phyloP scores from a whole-genome alignment of 1,140 invertebrate species.

The Drosophila trapezifrons region DNA sequence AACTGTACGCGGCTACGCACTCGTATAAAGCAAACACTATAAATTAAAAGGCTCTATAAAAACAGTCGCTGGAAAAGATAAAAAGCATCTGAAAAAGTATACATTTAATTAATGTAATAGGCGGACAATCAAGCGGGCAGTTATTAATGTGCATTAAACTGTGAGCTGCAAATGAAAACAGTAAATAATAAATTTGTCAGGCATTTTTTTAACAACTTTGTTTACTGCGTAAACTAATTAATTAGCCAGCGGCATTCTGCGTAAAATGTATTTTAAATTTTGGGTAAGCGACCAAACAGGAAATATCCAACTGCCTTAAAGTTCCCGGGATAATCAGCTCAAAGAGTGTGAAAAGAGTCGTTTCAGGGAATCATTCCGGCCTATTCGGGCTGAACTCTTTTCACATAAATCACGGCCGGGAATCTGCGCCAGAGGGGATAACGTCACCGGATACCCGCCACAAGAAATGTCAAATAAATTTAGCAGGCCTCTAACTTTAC shows the following conservation, averaged over 20 bases:
- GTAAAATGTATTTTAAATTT: slow-evolving; percentile 19
- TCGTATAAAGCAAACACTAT: not conserved
- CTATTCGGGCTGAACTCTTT: slow-evolving; percentile 59
- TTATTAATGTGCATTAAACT: slow-evolving; percentile 38
- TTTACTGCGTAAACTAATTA: slow-evolving; percentile 11
- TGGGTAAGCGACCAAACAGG: not conserved
- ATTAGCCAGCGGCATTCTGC: not conserved
- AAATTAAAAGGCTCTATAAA: slow-evolving; percentile 37
- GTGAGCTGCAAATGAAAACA: slow-evolving; percentile 6
- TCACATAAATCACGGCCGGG: slow-evolving; percentile 68
- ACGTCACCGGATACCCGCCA: slow-evolving; percentile 46
- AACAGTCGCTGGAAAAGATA: slow-evolving; percentile 37
- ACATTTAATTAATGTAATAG: slow-evolving; percentile 40
- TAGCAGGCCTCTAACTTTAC: slow-evolving; percentile 62
- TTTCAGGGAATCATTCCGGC: slow-evolving; percentile 13
- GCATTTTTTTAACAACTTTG: slow-evolving; percentile 7
- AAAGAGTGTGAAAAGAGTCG: slow-evolving; percentile 32
- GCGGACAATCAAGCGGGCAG: slow-evolving; percentile 15
- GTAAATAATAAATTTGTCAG: slow-evolving; percentile 18
- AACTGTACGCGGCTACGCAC: not conserved
- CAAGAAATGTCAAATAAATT: slow-evolving; percentile 82
- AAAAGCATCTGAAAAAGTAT: slow-evolving; percentile 18
- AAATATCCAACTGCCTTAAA: slow-evolving; percentile 21
- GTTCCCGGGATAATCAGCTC: slow-evolving; percentile 16
- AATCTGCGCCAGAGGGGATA: slow-evolving; percentile 29